Evolutionary conservation across 2,797 vertebrate genomes (phyloP).

Genomic region (Pachyuromys duprasi): DNA sequence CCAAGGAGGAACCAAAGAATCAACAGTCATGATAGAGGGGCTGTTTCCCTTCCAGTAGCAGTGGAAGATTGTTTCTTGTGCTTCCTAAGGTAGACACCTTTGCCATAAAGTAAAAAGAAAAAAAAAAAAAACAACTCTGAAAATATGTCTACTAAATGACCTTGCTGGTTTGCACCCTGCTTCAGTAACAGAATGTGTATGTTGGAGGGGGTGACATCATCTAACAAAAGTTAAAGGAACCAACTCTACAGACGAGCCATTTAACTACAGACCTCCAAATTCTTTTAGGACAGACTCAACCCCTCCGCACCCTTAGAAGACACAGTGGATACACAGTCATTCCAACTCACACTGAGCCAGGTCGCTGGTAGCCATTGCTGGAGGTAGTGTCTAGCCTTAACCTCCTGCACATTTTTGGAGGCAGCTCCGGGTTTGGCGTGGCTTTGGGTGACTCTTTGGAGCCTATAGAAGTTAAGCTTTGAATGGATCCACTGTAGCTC

Average conservation of each 20-base stretch:
- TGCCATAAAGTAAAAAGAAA: neutral
- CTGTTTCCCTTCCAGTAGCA: neutral
- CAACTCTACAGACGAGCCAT: neutral
- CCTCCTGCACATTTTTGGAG: slow-evolving; percentile 89
- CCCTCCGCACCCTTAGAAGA: neutral
- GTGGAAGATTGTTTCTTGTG: neutral
- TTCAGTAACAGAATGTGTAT: neutral
- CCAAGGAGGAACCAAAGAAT: neutral
- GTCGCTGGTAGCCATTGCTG: slow-evolving; percentile 96
- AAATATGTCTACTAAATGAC: neutral
- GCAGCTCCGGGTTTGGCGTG: slow-evolving; percentile 91
- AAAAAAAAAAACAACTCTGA: neutral
- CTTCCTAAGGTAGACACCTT: neutral
- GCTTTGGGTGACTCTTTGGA: slow-evolving; percentile 90
- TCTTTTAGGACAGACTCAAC: neutral
- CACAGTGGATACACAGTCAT: neutral
- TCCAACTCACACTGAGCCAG: slow-evolving; percentile 94
- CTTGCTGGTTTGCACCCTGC: neutral
- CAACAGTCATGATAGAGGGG: neutral
- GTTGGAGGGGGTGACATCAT: no score
- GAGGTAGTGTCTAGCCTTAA: slow-evolving; percentile 89
- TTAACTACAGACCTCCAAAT: neutral
- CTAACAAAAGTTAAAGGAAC: neutral
- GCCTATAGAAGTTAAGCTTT: slow-evolving; percentile 94
- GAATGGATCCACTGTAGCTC: slow-evolving; percentile 95